Evolutionary conservation across 1,140 invertebrate genomes (phyloP), one percentile per base, ranked within the genome.

Genomic region (Conus betulinus): DNA sequence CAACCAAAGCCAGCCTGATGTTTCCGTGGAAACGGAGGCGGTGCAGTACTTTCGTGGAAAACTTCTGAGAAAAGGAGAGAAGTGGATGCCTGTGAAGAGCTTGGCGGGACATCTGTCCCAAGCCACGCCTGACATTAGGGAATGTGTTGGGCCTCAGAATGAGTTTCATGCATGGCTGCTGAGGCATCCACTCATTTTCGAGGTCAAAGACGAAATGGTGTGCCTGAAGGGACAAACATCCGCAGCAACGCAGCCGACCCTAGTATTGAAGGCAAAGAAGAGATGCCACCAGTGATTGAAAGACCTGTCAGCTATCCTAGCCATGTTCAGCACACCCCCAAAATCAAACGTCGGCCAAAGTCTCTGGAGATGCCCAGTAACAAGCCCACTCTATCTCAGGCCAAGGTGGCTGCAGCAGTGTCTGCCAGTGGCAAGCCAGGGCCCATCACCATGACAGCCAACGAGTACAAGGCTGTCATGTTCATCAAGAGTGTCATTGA

Each of bases 71-170:
- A 93, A 94, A 86, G 95, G 94, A 79, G 95, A 95, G 86, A 94
- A 94, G 87, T 95, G 94, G 95, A 92, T 95, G 88, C 94, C 93
- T 20, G 93, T 95, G 76, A 93, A 94, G 27, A 95, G 95, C 88
- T 91, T 96, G 71, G 95, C 95, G 60, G 95, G 95, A 17, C 95
- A 96, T 91, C 92, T 95, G n/a, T 95, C 95, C 7, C 95, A 96
- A 88, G 95, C 95, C 10, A 90, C 93, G 23, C 53, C 89, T 10
- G 94, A 95, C 84, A 94, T 96, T n/a, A 89, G 95, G 39, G 94
- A 95, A 74, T 94, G 93, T 92, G 95, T 96, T 55, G 95, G 95
- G 51, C 95, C 95, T 27, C 95, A 96, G 88, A 94, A 94, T 85
- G 94, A 95, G 84, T 95, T 96, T 90, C 92, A 92, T 82, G 92